Percentiles rank a stretch among this genome's conserved stretches.
phyloP scores from a whole-genome alignment of 2,797 vertebrate genomes.

The Dicrostonyx torquatus region DNA sequence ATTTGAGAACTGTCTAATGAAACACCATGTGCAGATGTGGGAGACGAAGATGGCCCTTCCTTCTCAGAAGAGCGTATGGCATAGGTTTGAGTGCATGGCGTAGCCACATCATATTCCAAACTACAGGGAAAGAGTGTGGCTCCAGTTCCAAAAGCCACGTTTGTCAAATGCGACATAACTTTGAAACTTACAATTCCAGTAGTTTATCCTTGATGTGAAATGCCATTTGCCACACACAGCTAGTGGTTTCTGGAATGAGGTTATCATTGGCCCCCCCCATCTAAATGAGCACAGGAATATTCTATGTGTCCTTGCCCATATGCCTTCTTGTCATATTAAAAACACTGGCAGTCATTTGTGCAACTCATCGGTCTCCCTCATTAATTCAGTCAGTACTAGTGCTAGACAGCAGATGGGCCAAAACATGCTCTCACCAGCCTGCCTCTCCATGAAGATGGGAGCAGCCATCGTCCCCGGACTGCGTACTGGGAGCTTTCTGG shows the following conservation, averaged over 20 bases:
- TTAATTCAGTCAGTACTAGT: slow-evolving; percentile 62
- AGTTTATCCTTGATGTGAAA: neutral
- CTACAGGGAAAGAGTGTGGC: accelerated
- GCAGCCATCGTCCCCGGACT: neutral
- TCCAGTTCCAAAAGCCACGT: neutral
- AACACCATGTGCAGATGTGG: accelerated
- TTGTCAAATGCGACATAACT: neutral
- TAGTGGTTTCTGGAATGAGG: neutral
- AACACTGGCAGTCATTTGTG: slow-evolving; percentile 51
- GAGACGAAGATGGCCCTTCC: accelerated
- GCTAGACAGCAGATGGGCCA: slow-evolving; percentile 71
- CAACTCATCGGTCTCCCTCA: slow-evolving; percentile 49
- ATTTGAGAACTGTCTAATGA: neutral
- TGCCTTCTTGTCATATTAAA: slow-evolving; percentile 53
- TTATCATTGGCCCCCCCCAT: neutral
- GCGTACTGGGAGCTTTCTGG: neutral
- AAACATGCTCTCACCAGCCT: slow-evolving; percentile 40
- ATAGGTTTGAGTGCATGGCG: accelerated
- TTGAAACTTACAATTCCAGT: neutral
- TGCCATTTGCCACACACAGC: neutral
- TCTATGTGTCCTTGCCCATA: slow-evolving; percentile 59
- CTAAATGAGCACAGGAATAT: slow-evolving; percentile 57
- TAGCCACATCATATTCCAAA: neutral
- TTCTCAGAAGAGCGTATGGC: accelerated
- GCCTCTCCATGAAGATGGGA: neutral